phyloP scores from a whole-genome alignment of 2,113 vertebrate species.

The Dolichallabes microphthalmus region DNA sequence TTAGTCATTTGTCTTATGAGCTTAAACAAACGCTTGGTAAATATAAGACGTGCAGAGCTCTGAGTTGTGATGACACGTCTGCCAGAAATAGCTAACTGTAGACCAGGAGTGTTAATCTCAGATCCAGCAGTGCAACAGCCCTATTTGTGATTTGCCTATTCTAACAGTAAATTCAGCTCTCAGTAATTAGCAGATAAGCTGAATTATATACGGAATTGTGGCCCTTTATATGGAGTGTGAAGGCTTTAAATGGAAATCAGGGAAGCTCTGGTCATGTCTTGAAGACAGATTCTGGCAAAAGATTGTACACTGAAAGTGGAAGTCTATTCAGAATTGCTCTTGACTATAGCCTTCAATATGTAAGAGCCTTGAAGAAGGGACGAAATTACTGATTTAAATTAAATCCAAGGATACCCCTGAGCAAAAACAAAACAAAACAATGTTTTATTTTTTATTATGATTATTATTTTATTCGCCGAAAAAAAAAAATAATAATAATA shows the following conservation, averaged over 20 bases:
- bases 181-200: not conserved
- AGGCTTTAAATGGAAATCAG: not conserved
- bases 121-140: constrained; percentile 1
- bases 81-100: constrained; percentile 17
- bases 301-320: not conserved
- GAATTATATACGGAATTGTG: constrained; percentile 14
- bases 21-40: not conserved
- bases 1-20: not conserved
- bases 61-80: constrained; percentile 11
- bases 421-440: not conserved
- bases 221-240: not conserved
- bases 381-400: not conserved
- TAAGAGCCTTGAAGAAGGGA: not conserved
- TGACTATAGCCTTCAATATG: not conserved
- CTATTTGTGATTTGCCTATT: constrained; percentile 1
- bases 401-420: not conserved
- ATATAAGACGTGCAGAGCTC: constrained; percentile 8
- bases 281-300: not conserved
- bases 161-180: not conserved
- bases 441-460: not conserved
- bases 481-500: not conserved
- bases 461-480: not conserved
- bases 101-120: constrained; percentile 17
- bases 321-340: not conserved
- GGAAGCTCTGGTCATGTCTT: not conserved